These are phyloP conservation scores for Dendropsophus ebraccatus DNA, from an alignment of 2,113 vertebrate species.

Conservation along the genomic window DNA sequence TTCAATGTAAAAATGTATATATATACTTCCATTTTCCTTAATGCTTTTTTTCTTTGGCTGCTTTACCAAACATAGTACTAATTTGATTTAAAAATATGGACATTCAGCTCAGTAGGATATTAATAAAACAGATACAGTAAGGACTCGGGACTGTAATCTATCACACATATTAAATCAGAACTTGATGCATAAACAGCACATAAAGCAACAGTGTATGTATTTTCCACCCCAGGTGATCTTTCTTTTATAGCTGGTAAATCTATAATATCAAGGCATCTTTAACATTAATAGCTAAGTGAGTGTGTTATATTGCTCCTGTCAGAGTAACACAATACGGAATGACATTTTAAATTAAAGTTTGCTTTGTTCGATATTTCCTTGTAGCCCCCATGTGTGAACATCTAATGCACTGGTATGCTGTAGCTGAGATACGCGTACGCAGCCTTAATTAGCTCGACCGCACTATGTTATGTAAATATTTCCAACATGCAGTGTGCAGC, in stretches of 20 bases:
- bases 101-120: neutral
- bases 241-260: conserved; percentile 20
- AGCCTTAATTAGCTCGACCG: conserved; percentile 49
- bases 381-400: conserved; percentile 35
- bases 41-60: neutral
- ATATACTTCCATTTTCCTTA: too few species aligned
- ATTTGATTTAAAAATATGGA: neutral
- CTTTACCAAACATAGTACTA: neutral
- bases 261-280: conserved; percentile 32
- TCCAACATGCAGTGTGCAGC: conserved; percentile 50
- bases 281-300: conserved; percentile 10
- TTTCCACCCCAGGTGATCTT: conserved; percentile 3
- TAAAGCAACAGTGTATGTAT: conserved; percentile 5
- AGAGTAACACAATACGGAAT: conserved; percentile 31
- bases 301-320: conserved; percentile 25
- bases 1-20: too few species aligned
- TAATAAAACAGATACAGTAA: neutral
- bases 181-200: conserved; percentile 12
- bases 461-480: conserved; percentile 57
- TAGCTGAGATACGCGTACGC: conserved; percentile 30
- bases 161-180: conserved; percentile 18
- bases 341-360: conserved; percentile 45
- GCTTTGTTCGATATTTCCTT: conserved; percentile 34
- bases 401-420: conserved; percentile 18
- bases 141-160: neutral